Evolutionary conservation across 2,797 vertebrate species (phyloP).

Genomic region (Micromesistius poutassou): DNA sequence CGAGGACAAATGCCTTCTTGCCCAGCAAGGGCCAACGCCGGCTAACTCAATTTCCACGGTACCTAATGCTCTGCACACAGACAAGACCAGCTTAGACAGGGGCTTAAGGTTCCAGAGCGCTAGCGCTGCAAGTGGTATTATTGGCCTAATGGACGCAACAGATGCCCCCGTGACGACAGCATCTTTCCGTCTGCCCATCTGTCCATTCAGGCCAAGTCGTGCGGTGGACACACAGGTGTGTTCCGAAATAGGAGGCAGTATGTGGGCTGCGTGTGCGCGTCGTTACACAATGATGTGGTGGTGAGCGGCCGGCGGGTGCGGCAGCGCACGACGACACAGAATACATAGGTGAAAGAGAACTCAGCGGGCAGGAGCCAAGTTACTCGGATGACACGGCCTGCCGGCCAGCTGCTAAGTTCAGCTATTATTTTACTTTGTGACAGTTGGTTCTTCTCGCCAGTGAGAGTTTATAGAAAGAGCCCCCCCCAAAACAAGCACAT

Average conservation of each 20-base stretch:
- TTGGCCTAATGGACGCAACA: conserved; percentile 72
- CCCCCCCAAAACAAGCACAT: background rate
- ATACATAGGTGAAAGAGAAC: conserved; percentile 19
- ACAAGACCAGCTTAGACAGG: conserved; percentile 64
- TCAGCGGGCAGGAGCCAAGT: conserved; percentile 21
- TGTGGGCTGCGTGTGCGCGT: conserved; percentile 33
- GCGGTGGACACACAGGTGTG: conserved; percentile 60
- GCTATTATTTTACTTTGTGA: conserved; percentile 18
- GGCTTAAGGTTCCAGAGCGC: conserved; percentile 67
- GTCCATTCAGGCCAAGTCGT: conserved; percentile 56
- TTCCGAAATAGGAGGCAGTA: conserved; percentile 50
- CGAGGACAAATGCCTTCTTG: conserved; percentile 24
- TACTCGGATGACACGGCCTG: conserved; percentile 54
- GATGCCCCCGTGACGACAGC: conserved; percentile 71
- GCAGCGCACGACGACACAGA: conserved; percentile 35
- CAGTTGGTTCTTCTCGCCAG: conserved; percentile 5
- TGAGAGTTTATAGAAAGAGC: conserved; percentile 11
- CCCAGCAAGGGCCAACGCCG: conserved; percentile 45
- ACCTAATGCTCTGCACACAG: conserved; percentile 36
- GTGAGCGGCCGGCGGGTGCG: conserved; percentile 29
- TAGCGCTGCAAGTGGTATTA: conserved; percentile 73
- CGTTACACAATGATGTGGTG: conserved; percentile 43
- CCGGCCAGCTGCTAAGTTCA: conserved; percentile 39
- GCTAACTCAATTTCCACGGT: conserved; percentile 44
- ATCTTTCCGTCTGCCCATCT: conserved; percentile 69